A percentile compares a stretch with the other conserved stretches of the same genome.
These are phyloP conservation scores for Hyperoodon ampullatus DNA, from an alignment of 2,113 vertebrate species.

Conservation along the genomic window DNA sequence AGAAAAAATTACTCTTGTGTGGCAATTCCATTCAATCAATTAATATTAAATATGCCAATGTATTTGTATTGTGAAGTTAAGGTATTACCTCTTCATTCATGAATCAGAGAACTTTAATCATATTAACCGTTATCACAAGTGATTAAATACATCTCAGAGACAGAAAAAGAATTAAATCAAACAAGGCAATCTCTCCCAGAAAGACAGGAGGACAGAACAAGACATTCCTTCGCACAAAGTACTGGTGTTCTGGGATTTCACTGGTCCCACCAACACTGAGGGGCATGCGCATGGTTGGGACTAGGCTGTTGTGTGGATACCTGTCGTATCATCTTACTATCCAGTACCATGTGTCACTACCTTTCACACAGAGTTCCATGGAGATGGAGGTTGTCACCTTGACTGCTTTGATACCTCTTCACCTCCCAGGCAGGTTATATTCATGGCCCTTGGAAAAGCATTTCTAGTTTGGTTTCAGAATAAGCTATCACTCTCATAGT, in stretches of 20 bases:
- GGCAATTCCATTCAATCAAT: not conserved
- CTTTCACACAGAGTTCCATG: not conserved
- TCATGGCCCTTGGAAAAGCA: accelerated
- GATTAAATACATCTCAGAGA: not conserved
- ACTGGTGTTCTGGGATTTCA: accelerated
- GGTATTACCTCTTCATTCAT: not conserved
- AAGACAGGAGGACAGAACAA: not conserved
- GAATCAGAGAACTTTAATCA: slow-evolving; percentile 11
- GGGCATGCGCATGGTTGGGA: accelerated
- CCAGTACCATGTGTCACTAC: accelerated
- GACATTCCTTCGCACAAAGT: accelerated
- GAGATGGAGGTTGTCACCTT: not conserved
- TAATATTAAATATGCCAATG: not conserved
- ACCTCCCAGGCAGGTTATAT: not conserved
- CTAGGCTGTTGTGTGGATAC: no score
- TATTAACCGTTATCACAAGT: not conserved
- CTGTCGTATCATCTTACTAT: accelerated
- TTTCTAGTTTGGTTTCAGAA: not conserved
- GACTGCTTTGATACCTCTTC: not conserved
- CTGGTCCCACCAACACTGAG: accelerated
- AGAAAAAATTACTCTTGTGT: not conserved
- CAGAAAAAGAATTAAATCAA: not conserved
- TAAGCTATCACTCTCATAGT: not conserved
- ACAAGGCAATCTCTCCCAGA: not conserved
- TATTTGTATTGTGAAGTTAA: slow-evolving; percentile 4